These are phyloP conservation scores for Drosophila ustulata DNA, from an alignment of 2,888 invertebrate genomes.

Conservation along the genomic window DNA sequence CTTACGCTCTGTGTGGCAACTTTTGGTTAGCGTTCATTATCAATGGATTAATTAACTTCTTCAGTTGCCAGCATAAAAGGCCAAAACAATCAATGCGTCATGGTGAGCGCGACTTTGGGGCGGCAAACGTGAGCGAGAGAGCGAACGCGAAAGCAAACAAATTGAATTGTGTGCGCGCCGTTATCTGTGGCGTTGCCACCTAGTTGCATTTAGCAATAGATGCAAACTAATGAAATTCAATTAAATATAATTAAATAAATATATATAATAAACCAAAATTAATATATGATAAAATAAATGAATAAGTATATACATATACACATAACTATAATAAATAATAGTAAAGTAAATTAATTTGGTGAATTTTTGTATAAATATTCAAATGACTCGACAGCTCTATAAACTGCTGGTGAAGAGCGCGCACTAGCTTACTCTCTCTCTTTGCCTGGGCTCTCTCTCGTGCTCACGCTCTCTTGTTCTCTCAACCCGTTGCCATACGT, in stretches of 20 bases:
- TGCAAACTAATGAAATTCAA: not conserved
- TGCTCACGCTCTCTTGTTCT: constrained; percentile 22
- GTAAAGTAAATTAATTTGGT: constrained; percentile 1
- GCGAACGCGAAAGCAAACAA: constrained; percentile 20
- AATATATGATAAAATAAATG: no score
- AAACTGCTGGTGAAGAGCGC: constrained; percentile 27
- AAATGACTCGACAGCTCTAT: constrained; percentile 43
- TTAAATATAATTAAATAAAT: no score
- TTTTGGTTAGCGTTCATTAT: constrained; percentile 36
- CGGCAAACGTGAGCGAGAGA: constrained; percentile 10
- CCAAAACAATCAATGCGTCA: constrained; percentile 61
- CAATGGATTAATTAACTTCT: constrained; percentile 48
- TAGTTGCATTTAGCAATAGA: not conserved
- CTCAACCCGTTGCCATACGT: constrained; percentile 58
- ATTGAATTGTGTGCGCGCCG: constrained; percentile 24
- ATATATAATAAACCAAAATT: not conserved
- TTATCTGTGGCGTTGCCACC: constrained; percentile 46
- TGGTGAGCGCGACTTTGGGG: constrained; percentile 4
- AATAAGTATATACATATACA: no score
- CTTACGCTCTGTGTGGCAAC: constrained; percentile 22
- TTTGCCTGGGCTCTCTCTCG: constrained; percentile 2
- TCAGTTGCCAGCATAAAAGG: constrained; percentile 15
- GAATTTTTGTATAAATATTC: not conserved
- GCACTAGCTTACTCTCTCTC: constrained; percentile 39
- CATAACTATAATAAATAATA: not conserved